These are phyloP conservation scores for Drosophila repleta DNA, from an alignment of 1,140 invertebrate species.

Conservation along the genomic window DNA sequence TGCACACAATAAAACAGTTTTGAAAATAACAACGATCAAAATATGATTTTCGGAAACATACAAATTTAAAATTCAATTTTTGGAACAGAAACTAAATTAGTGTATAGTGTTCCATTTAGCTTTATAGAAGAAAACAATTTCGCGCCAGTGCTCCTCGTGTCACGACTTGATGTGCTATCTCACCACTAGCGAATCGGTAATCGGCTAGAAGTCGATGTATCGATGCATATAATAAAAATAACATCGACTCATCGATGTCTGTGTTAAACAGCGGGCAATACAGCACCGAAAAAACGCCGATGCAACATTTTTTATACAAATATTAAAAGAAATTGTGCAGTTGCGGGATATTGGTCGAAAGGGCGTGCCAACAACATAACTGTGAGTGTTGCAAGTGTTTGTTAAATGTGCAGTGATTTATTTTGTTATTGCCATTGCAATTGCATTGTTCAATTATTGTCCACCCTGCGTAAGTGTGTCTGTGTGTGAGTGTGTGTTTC, in stretches of 20 bases:
- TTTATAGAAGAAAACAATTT: neutral
- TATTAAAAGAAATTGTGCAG: constrained; percentile 42
- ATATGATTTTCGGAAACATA: neutral
- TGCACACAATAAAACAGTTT: neutral
- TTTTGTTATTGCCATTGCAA: constrained; percentile 22
- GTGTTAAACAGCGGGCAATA: constrained; percentile 43
- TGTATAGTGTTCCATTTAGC: neutral
- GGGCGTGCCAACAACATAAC: constrained; percentile 42
- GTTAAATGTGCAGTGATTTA: constrained; percentile 15
- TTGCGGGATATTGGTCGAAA: constrained; percentile 39
- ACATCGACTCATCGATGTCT: constrained; percentile 43
- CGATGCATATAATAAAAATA: constrained; percentile 9
- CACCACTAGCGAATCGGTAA: constrained; percentile 8
- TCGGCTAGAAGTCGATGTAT: constrained; percentile 18
- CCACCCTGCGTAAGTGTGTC: constrained; percentile 23
- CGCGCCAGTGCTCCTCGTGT: constrained; percentile 4
- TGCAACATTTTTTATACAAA: constrained; percentile 46
- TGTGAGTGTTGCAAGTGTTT: constrained; percentile 42
- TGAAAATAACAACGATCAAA: neutral
- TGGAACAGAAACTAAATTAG: neutral
- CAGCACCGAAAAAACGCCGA: constrained; percentile 52
- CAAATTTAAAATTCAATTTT: no score
- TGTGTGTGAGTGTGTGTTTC: constrained; percentile 39
- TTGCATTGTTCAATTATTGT: constrained; percentile 32
- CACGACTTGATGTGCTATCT: neutral